A percentile compares a stretch with the other conserved stretches of the same genome.
phyloP scores from a whole-genome alignment of 2,888 invertebrate species.

The Drosophila barbarae region DNA sequence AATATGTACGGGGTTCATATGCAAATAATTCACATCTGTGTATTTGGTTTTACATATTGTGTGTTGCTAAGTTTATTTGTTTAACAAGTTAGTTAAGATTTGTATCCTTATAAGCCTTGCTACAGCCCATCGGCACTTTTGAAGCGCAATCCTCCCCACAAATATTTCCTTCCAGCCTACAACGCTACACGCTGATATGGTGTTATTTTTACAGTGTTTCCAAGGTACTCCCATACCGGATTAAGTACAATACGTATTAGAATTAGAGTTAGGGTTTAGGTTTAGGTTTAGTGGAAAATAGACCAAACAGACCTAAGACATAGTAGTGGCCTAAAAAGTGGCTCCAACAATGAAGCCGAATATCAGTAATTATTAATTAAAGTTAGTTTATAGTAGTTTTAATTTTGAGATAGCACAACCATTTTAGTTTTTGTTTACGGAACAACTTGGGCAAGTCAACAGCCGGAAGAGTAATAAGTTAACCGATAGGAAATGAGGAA shows the following conservation, averaged over 20 bases:
- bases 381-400: constrained; percentile 23
- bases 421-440: constrained; percentile 50
- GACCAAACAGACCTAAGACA: constrained; percentile 57
- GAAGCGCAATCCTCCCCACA: constrained; percentile 53
- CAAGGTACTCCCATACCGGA: constrained; percentile 45
- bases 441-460: constrained; percentile 45
- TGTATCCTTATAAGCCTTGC: constrained; percentile 46
- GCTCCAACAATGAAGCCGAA: constrained; percentile 41
- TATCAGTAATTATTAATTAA: constrained; percentile 26
- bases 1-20: constrained; percentile 45
- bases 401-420: constrained; percentile 65
- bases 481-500: constrained; percentile 32
- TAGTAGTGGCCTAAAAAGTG: constrained; percentile 30
- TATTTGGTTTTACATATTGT: constrained; percentile 35
- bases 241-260: constrained; percentile 40
- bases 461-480: constrained; percentile 52
- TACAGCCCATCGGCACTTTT: constrained; percentile 59
- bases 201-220: constrained; percentile 76
- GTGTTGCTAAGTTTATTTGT: constrained; percentile 39
- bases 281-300: constrained; percentile 40
- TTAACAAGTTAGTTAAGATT: constrained; percentile 52
- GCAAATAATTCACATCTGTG: constrained; percentile 44
- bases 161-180: constrained; percentile 24
- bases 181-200: constrained; percentile 72
- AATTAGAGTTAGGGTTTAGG: constrained; percentile 34